A percentile compares a stretch with the other conserved stretches of the same genome.
phyloP scores from a whole-genome alignment of 2,113 vertebrate species.

The Hippocampus guttulatus region DNA sequence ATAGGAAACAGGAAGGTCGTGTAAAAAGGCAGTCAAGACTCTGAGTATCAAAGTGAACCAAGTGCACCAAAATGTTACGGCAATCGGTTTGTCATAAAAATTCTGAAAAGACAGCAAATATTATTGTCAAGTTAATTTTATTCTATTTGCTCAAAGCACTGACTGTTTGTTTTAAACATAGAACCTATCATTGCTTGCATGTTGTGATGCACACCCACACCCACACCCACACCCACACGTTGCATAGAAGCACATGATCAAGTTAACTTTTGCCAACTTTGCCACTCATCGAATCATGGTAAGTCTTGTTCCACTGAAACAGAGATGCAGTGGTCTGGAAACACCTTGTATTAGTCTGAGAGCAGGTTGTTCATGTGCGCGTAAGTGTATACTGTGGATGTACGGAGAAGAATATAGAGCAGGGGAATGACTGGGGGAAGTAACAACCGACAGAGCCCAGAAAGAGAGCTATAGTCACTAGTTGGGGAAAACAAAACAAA shows the following conservation, averaged over 20 bases:
- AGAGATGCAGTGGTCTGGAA: slow-evolving; percentile 65
- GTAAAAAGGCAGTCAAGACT: neutral
- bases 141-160: neutral
- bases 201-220: too few relatives aligned
- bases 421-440: neutral
- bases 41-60: too few relatives aligned
- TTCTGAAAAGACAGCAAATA: too few relatives aligned
- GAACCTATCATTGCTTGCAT: neutral
- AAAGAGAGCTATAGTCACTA: slow-evolving; percentile 33
- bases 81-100: too few relatives aligned
- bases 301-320: slow-evolving; percentile 70
- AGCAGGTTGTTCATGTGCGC: slow-evolving; percentile 14
- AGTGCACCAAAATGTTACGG: too few relatives aligned
- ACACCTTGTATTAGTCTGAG: slow-evolving; percentile 52
- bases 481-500: slow-evolving; percentile 18
- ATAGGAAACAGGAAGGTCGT: neutral
- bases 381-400: slow-evolving; percentile 5
- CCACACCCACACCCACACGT: neutral
- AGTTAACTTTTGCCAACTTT: slow-evolving; percentile 55
- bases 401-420: slow-evolving; percentile 1
- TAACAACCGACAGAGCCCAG: slow-evolving; percentile 23
- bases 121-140: neutral
- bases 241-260: slow-evolving; percentile 30
- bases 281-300: slow-evolving; percentile 65
- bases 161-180: neutral